phyloP scores from a whole-genome alignment of 2,113 vertebrate species.

The Microcebus jonahi region DNA sequence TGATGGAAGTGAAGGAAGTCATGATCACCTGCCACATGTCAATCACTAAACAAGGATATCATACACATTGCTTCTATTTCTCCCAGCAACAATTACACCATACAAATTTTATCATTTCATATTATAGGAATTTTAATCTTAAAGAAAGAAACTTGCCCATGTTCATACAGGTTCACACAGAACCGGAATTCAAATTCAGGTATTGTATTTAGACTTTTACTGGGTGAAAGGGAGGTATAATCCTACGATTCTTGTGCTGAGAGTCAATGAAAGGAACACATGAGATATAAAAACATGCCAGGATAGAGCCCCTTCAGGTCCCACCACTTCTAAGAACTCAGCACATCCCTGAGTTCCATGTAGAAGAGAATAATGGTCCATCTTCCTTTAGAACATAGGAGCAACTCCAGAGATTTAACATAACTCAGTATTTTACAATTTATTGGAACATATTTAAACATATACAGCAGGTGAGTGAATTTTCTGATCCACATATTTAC shows the following conservation, averaged over 20 bases:
- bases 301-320: not conserved
- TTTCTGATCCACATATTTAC: not conserved
- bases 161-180: not conserved
- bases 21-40: not conserved
- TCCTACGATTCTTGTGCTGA: not conserved
- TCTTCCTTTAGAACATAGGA: not conserved
- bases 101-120: not conserved
- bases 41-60: rapidly evolving
- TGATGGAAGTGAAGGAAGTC: not conserved
- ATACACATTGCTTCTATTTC: rapidly evolving
- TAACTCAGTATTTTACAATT: not conserved
- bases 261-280: not conserved
- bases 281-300: not conserved
- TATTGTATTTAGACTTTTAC: not conserved
- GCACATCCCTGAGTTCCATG: not conserved
- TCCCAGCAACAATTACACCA: rapidly evolving
- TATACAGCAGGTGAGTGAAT: not conserved
- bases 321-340: not conserved
- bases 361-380: not conserved
- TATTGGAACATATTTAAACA: not conserved
- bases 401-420: not conserved
- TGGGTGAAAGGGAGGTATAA: not conserved
- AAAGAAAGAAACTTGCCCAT: not conserved
- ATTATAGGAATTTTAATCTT: not conserved
- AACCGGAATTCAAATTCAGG: not conserved